A percentile compares a stretch with the other conserved stretches of the same genome.
Conservation (phyloP, 2,888 invertebrate species). For the Drosophila austrosaltans region DNA sequence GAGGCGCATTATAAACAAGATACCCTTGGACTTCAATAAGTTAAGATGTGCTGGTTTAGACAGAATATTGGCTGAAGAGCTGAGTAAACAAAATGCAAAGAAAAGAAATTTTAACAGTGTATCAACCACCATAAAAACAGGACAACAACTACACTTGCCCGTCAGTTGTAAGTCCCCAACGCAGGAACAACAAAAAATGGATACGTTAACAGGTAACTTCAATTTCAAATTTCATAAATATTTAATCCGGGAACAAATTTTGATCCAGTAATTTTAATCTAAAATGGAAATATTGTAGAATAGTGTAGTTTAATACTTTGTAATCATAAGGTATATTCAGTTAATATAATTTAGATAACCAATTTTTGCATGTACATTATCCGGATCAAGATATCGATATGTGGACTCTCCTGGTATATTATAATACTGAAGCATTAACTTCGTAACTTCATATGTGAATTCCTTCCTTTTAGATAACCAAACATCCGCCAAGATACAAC, state of each 20-base stretch:
- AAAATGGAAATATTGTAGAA: no score
- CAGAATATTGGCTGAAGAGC: neutral
- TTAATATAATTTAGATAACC: no score
- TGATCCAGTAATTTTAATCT: no score
- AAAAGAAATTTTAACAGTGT: neutral
- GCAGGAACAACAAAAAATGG: neutral
- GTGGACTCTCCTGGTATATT: no score
- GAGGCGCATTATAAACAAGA: constrained; percentile 5
- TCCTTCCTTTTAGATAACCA: neutral
- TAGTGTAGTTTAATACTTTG: no score
- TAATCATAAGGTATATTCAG: no score
- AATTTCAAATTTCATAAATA: neutral
- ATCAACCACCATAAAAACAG: neutral
- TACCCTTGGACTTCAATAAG: constrained; percentile 15
- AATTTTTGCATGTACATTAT: no score
- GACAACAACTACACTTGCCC: neutral
- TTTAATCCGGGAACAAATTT: neutral
- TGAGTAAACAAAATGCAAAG: constrained; percentile 2
- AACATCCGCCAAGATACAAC: neutral
- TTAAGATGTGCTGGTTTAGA: constrained; percentile 8
- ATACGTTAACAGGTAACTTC: neutral
- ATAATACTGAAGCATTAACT: no score
- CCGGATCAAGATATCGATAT: no score
- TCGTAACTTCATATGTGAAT: no score
- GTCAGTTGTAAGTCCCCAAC: neutral